Evolutionary conservation across 2,797 vertebrate species (phyloP).

Genomic region (Mus caroli): DNA sequence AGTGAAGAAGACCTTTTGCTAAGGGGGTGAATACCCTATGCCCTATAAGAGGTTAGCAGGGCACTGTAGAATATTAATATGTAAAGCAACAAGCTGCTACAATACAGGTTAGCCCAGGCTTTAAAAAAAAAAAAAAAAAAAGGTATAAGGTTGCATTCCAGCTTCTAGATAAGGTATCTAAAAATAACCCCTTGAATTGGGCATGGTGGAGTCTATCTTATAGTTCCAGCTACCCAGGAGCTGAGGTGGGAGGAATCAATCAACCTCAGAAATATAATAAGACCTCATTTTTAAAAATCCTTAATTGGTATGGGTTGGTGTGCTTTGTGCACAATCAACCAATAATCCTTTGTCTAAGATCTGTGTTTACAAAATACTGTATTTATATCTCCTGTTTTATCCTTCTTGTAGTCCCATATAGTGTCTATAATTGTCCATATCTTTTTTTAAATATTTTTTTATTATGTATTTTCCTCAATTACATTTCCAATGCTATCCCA

Average conservation of each 20-base stretch:
- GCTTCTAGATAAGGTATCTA: not conserved
- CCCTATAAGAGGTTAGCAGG: not conserved
- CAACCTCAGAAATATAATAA: not conserved
- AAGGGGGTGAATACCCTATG: not conserved
- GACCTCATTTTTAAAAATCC: not conserved
- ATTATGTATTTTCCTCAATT: too few relatives aligned
- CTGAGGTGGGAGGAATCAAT: too few relatives aligned
- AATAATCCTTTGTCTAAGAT: constrained; percentile 4
- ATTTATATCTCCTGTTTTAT: constrained; percentile 4
- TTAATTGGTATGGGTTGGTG: not conserved
- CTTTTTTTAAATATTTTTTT: too few relatives aligned
- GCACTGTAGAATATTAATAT: not conserved
- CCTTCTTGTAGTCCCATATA: not conserved
- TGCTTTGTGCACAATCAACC: not conserved
- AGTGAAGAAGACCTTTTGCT: not conserved
- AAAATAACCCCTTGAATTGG: not conserved
- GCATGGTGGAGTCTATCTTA: not conserved
- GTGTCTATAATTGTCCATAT: not conserved
- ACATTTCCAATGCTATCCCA: too few relatives aligned
- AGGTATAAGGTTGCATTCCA: not conserved
- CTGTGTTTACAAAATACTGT: not conserved
- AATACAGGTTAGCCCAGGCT: not conserved
- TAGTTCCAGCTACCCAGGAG: not conserved
- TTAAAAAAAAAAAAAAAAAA: too few relatives aligned
- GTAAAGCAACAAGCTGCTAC: constrained; percentile 4